phyloP scores from a whole-genome alignment of 1,140 invertebrate genomes.

The Oedothorax gibbosus region DNA sequence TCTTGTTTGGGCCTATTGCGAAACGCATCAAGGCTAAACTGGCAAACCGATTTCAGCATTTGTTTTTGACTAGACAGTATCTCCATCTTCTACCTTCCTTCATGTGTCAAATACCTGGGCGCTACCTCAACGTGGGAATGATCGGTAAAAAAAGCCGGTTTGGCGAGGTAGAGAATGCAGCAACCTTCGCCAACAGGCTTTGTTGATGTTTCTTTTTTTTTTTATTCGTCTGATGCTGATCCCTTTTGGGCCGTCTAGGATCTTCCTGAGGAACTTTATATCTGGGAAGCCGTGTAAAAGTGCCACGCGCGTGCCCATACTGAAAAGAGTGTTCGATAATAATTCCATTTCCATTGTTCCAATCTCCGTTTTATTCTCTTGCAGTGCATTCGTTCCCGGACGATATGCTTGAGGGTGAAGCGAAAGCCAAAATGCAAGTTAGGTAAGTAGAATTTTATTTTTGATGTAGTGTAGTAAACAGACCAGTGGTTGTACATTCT shows the following conservation, averaged over 20 bases:
- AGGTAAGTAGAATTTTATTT: slow-evolving; percentile 76
- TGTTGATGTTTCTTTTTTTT: slow-evolving; percentile 21
- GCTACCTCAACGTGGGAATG: neutral
- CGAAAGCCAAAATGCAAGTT: slow-evolving; percentile 85
- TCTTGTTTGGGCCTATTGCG: too few relatives aligned
- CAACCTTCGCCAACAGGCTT: slow-evolving; percentile 50
- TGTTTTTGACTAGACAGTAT: neutral
- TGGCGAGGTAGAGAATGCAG: slow-evolving; percentile 38
- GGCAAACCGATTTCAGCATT: too few relatives aligned
- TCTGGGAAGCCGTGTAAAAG: slow-evolving; percentile 35
- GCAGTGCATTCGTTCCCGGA: slow-evolving; percentile 93
- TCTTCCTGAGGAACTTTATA: slow-evolving; percentile 5
- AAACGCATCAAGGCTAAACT: too few relatives aligned
- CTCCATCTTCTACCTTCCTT: neutral
- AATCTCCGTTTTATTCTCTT: slow-evolving; percentile 69
- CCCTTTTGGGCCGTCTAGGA: slow-evolving; percentile 10
- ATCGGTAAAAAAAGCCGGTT: slow-evolving; percentile 30
- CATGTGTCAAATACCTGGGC: neutral
- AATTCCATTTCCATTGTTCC: slow-evolving; percentile 50
- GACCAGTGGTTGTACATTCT: too few relatives aligned
- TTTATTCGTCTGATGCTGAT: slow-evolving; percentile 8
- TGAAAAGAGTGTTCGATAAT: slow-evolving; percentile 1
- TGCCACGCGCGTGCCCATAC: neutral
- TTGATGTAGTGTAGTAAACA: too few relatives aligned
- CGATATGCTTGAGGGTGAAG: slow-evolving; percentile 92